These are phyloP conservation scores for Spisula subtruncata DNA, from an alignment of 2,888 invertebrate species.

Conservation along the genomic window DNA sequence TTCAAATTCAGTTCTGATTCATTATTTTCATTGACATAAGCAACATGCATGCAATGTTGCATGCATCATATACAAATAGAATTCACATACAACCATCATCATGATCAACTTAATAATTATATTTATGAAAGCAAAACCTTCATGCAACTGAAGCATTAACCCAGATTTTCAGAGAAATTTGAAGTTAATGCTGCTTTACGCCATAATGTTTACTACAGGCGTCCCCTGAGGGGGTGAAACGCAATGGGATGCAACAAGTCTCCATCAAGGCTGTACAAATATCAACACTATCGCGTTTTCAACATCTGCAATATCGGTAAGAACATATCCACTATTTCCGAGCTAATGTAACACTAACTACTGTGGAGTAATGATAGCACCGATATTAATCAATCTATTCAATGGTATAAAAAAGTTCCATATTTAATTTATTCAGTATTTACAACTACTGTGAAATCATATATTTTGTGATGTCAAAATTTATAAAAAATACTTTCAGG, in stretches of 20 bases:
- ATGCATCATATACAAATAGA: not conserved
- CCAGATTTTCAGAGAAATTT: slow-evolving; percentile 1
- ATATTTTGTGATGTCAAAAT: too few species aligned
- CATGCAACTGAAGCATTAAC: slow-evolving; percentile 5
- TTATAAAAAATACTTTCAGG: too few species aligned
- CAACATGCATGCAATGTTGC: not conserved
- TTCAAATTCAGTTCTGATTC: not conserved
- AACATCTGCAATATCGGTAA: not conserved
- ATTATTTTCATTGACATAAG: slow-evolving; percentile 7
- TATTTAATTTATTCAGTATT: too few species aligned
- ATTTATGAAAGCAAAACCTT: too few species aligned
- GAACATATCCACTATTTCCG: not conserved
- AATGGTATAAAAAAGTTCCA: too few species aligned
- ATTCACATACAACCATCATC: too few species aligned
- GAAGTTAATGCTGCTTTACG: slow-evolving; percentile 23
- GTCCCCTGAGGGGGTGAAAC: not conserved
- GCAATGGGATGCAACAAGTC: not conserved
- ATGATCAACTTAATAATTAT: too few species aligned
- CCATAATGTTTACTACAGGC: not conserved
- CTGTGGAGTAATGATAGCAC: not conserved
- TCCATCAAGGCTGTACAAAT: not conserved
- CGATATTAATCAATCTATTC: too few species aligned
- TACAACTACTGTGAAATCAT: too few species aligned
- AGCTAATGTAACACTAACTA: slow-evolving; percentile 3
- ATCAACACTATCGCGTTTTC: not conserved